Evolutionary conservation across 2,888 invertebrate genomes (phyloP).

Genomic region (Stegana nigrithorax): DNA sequence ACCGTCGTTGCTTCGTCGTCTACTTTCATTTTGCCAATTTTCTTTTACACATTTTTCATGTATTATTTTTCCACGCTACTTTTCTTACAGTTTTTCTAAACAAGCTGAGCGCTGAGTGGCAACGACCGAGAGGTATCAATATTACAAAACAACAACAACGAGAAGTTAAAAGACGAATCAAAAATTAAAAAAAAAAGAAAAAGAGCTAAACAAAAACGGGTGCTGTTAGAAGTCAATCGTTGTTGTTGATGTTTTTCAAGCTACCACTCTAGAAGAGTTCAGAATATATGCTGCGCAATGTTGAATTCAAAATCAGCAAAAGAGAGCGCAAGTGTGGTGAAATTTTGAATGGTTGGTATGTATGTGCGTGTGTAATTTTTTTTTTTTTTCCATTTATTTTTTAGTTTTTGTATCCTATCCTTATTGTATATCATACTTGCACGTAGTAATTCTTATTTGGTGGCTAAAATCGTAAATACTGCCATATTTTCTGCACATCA

Average conservation of each 20-base stretch:
- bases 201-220: slow-evolving; percentile 36
- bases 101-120: slow-evolving; percentile 28
- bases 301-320: slow-evolving; percentile 11
- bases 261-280: too few relatives aligned
- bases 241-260: slow-evolving; percentile 34
- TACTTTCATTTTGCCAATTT: not conserved
- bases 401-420: slow-evolving; percentile 5
- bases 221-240: slow-evolving; percentile 43
- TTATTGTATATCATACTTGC: slow-evolving; percentile 11
- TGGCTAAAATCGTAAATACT: not conserved
- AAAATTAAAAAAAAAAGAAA: slow-evolving; percentile 27
- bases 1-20: too few relatives aligned
- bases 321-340: slow-evolving; percentile 4
- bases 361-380: not conserved
- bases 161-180: slow-evolving; percentile 31
- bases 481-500: not conserved
- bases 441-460: not conserved
- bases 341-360: slow-evolving; percentile 2
- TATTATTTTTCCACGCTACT: slow-evolving; percentile 39
- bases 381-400: not conserved
- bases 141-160: slow-evolving; percentile 43
- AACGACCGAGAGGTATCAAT: slow-evolving; percentile 56
- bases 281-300: too few relatives aligned
- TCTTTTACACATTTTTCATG: not conserved
- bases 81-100: slow-evolving; percentile 57